Evolutionary conservation across 2,888 invertebrate species (phyloP), one percentile per base, ranked within the genome.

Genomic region (Megalurothrips usitatus): DNA sequence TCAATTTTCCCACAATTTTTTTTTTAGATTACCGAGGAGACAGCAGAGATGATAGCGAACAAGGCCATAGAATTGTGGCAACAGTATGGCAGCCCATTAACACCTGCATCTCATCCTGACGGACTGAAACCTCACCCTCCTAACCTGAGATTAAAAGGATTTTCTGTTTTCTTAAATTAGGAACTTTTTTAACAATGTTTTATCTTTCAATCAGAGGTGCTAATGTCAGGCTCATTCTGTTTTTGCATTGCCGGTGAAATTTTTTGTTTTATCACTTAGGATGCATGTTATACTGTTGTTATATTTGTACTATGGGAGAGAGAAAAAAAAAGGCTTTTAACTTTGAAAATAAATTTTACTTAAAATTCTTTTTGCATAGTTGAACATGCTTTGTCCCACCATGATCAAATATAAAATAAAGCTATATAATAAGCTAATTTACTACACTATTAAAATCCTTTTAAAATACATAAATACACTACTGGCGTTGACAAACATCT

Each of bases 1-100:
- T 75, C 9, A 26, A 26, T 75, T 75, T 75, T 2, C 58, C 14
- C n/a, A 78, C 6, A 43, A n/a, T n/a, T n/a, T 43, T 9, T 80
- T 26, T 23, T 9, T 14, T 23, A 94, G 94, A 91, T 94, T 84
- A 91, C 93, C 6, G 93, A 94, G 86, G 94, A 96, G 87, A 92
- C 91, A 84, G 92, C 94, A 83, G 96, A 95, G 86, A 91, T 94
- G 3, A 93, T 81, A 28, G 43, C 78, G 11, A 81, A 81, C 26
- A 81, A 81, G 4, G 81, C 81, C 6, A 81, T 81, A 19, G 81
- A 81, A 28, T 48, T 79, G n/a, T 81, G 81, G 81, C 81, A 81
- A 23, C 81, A 81, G 26, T 79, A 79, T 48, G 81, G 81, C 6
- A 81, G 81, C 26, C 81, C 81, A n/a, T 78, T 78, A 19, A 75